phyloP scores from a whole-genome alignment of 35 echinoderm and acorn worm species.

The Stichopus chloronotus region DNA sequence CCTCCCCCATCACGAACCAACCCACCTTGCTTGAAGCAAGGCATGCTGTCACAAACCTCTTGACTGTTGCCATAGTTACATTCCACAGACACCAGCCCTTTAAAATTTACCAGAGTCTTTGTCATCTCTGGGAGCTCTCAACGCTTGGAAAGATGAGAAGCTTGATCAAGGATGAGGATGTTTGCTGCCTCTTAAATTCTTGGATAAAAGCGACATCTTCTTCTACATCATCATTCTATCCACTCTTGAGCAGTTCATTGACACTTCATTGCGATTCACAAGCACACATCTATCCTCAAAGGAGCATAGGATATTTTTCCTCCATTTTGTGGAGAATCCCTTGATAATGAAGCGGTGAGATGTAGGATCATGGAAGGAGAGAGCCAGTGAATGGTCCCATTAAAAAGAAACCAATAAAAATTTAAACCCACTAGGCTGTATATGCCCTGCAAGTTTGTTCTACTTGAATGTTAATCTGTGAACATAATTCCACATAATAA shows the following conservation, averaged over 20 bases:
- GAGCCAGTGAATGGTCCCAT: not conserved
- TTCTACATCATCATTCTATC: not conserved
- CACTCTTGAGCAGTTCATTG: slow-evolving; percentile 37
- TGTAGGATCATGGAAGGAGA: not conserved
- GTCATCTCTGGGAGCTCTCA: not conserved
- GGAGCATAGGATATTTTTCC: slow-evolving; percentile 1
- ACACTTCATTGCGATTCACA: slow-evolving; percentile 44
- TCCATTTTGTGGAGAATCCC: not conserved
- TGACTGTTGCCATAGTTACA: too few relatives aligned
- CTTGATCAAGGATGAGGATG: slow-evolving; percentile 29
- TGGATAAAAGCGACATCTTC: not conserved
- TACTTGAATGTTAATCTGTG: too few relatives aligned
- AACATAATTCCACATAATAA: too few relatives aligned
- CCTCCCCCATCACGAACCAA: too few relatives aligned
- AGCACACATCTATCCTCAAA: slow-evolving; percentile 11
- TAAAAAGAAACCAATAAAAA: too few relatives aligned
- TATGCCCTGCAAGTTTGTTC: too few relatives aligned
- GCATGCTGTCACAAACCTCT: too few relatives aligned
- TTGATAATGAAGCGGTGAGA: slow-evolving; percentile 11
- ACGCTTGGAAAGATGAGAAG: slow-evolving; percentile 18
- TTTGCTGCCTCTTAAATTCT: slow-evolving; percentile 34
- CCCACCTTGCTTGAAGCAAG: too few relatives aligned
- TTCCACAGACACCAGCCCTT: not conserved
- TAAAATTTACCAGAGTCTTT: not conserved
- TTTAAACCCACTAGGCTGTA: too few relatives aligned